Base-by-base conservation (phyloP, 2,888 invertebrate species). In the Pterobdella sp. region DNA sequence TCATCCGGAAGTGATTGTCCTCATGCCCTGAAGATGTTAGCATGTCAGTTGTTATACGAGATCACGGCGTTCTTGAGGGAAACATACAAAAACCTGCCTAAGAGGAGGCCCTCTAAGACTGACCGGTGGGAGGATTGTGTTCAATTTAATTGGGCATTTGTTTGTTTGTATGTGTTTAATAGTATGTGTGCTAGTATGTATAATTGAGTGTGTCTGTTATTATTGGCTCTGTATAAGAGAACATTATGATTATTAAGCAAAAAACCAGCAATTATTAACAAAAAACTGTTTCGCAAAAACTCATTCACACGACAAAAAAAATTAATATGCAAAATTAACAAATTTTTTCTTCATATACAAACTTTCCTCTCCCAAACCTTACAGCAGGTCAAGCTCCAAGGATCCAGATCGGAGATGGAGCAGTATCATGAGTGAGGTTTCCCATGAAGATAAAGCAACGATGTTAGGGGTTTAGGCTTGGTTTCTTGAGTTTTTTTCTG, bases 51-150 rank as follows among this genome's bases (percentile, higher is more conserved):
- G 31, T 87, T 99, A n/a, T 88, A 92, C 81, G 98, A 99, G 87
- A 94, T 99, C 74, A 97, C 98, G 0, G 89, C 95, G 0, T 99
- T 97, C 84, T 86, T 99, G 72, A 87, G 98, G 26, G 98, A 99
- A 85, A 94, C 95, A 0, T 97, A 96, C 84, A 93, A 93, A 82
- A 83, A 85, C 75, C 81, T 88, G 65, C 87, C 87, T 10, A 81
- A 84, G 75, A 77, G 79, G 37, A 79, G 81, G 76, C 74, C 80
- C 77, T 78, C 81, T 76, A 65, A 29, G 65, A 56, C 7, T 56
- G 60, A 65, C 4, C 14, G 52, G 14, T 49, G 68, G 42, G 26
- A 68, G 42, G 68, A n/a, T 68, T 4, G 37, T 42, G 1, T 36
- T 37, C 68, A 68, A 37, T 29, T 37, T 32, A 32, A 42, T 26